phyloP scores from a whole-genome alignment of 1,140 invertebrate species.

The Bradynema listronoti region DNA sequence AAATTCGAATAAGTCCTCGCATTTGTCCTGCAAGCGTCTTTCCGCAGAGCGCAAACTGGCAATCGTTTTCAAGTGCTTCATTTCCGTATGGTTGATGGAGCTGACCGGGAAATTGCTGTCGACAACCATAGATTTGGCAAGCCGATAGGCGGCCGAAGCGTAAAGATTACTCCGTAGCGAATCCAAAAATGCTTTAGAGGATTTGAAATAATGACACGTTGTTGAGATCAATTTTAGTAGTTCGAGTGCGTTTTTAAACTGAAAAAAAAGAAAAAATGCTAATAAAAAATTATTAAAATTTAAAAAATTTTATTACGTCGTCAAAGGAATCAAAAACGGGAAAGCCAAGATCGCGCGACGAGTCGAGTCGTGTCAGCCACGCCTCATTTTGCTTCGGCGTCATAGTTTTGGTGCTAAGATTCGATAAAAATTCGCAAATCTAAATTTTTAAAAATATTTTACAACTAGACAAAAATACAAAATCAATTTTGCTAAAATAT shows the following conservation, averaged over 20 bases:
- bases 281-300: not conserved
- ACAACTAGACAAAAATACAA: no score
- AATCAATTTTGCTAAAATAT: no score
- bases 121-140: no score
- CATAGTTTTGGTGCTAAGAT: not conserved
- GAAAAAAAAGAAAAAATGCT: not conserved
- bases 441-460: no score
- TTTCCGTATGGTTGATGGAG: no score
- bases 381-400: not conserved
- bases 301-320: conserved; percentile 2
- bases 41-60: no score
- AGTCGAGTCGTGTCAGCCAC: not conserved
- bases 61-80: no score
- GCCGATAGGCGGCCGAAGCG: not conserved
- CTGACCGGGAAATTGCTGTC: no score
- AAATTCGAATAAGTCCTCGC: no score
- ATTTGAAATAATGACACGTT: conserved; percentile 20
- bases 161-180: conserved; percentile 2
- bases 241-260: conserved; percentile 18
- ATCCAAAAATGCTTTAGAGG: conserved; percentile 11
- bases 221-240: conserved; percentile 12
- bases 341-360: no score
- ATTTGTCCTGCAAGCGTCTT: no score
- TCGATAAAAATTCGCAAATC: not conserved
- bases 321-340: conserved; percentile 18